phyloP scores from a whole-genome alignment of 2,888 invertebrate species.

The Drosophila antonietae region DNA sequence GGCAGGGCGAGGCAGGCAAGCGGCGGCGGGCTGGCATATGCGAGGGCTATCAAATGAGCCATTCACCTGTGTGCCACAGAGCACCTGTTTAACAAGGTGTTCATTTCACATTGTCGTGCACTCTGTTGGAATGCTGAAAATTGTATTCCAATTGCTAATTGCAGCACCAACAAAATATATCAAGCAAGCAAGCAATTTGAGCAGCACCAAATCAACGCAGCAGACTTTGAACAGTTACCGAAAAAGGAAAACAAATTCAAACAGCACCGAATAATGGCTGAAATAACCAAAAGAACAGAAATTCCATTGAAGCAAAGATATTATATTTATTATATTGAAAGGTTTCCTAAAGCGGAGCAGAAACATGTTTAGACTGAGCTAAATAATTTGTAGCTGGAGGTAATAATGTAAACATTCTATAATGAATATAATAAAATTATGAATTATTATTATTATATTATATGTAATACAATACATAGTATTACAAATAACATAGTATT shows the following conservation, averaged over 20 bases:
- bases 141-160: slow-evolving; percentile 40
- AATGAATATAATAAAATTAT: background rate
- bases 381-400: background rate
- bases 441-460: background rate
- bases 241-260: slow-evolving; percentile 7
- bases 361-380: background rate
- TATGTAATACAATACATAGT: background rate
- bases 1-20: background rate
- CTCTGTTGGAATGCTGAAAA: slow-evolving; percentile 65
- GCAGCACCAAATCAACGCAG: slow-evolving; percentile 5
- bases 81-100: slow-evolving; percentile 55
- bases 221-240: slow-evolving; percentile 14
- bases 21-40: background rate
- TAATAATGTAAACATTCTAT: background rate
- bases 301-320: background rate
- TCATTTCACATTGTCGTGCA: slow-evolving; percentile 45
- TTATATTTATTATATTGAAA: background rate
- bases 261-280: background rate
- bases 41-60: slow-evolving; percentile 22
- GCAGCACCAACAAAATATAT: slow-evolving; percentile 19
- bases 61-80: slow-evolving; percentile 23
- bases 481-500: background rate
- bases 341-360: background rate
- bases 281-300: background rate
- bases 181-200: slow-evolving; percentile 38